Evolutionary conservation across 2,113 vertebrate species (phyloP).

Genomic region (Rhagologus leucostigma): DNA sequence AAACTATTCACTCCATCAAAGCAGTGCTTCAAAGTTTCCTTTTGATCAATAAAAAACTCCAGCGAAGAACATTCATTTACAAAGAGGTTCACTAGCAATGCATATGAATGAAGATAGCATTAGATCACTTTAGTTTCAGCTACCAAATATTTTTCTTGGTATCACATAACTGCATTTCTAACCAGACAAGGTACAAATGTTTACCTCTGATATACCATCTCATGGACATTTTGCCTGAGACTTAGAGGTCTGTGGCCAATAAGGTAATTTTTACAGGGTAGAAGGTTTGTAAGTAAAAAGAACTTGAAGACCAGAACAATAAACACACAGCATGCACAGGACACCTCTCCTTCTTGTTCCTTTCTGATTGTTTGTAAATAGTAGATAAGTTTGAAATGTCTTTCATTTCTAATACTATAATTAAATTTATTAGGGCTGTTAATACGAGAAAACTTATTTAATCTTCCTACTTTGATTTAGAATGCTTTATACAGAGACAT

Average conservation of each 20-base stretch:
- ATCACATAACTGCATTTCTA: neutral
- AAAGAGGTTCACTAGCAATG: neutral
- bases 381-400: neutral
- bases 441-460: neutral
- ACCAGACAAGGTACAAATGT: fast-evolving
- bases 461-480: neutral
- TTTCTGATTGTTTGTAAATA: neutral
- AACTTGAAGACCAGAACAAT: neutral
- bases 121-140: neutral
- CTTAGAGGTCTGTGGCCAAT: neutral
- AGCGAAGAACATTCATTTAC: neutral
- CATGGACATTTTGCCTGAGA: neutral
- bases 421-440: neutral
- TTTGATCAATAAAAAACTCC: neutral
- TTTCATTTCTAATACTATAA: neutral
- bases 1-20: neutral
- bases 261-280: neutral
- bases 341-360: neutral
- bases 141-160: neutral
- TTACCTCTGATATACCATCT: neutral
- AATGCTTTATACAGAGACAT: neutral
- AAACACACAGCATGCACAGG: neutral
- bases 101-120: neutral
- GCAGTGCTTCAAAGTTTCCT: neutral
- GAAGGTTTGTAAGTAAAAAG: neutral